Evolutionary conservation across 37 sponge, comb jelly and placozoan species (phyloP).

Genomic region (Bolinopsis microptera): DNA sequence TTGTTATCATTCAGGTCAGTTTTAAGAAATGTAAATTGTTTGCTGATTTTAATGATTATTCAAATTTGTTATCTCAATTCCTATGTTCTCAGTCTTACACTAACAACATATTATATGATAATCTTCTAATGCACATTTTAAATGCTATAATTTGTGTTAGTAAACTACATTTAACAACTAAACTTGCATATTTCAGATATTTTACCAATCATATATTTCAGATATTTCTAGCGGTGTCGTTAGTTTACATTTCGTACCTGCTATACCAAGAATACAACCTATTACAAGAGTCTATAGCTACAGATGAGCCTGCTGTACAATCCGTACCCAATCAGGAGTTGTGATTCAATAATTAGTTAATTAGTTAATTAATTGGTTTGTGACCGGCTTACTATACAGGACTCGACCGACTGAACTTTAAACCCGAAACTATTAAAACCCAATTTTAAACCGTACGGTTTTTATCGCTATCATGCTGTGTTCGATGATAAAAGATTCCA

Average conservation of each 20-base stretch:
- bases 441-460: not conserved
- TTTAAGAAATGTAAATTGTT: no score
- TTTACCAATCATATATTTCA: not conserved
- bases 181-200: no score
- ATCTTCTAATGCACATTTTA: no score
- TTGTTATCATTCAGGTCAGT: not conserved
- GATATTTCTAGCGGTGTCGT: not conserved
- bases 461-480: not conserved
- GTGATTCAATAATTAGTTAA: not conserved
- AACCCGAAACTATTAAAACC: no score
- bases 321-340: not conserved
- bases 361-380: not conserved
- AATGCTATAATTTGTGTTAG: no score
- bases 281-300: not conserved
- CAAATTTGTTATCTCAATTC: no score
- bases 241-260: not conserved
- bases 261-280: constrained; percentile 38
- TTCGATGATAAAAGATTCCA: not conserved
- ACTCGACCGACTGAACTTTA: no score
- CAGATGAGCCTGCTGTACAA: not conserved
- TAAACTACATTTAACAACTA: no score
- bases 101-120: no score
- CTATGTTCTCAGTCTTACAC: no score
- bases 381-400: not conserved
- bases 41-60: not conserved